These are phyloP conservation scores for Vanessa tameamea DNA, from an alignment of 1,140 invertebrate species.

Conservation along the genomic window DNA sequence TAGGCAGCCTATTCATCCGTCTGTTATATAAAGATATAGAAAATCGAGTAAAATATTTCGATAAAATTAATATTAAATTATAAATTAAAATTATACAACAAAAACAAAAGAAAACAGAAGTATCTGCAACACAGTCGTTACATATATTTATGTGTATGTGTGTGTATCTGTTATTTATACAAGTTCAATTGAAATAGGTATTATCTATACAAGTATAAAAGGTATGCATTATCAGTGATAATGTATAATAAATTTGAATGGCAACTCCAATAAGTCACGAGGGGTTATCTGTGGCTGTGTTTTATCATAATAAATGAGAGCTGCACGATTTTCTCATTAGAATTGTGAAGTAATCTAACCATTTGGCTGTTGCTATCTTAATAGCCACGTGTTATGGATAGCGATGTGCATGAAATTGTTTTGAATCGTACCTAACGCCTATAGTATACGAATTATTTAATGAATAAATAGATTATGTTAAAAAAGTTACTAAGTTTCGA, in stretches of 20 bases:
- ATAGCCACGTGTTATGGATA: constrained; percentile 25
- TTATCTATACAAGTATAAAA: not conserved
- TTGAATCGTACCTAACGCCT: not conserved
- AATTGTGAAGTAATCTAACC: constrained; percentile 1
- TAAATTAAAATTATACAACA: no score
- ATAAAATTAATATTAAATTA: no score
- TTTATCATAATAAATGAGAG: constrained; percentile 17
- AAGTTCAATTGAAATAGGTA: not conserved
- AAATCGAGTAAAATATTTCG: no score
- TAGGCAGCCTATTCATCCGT: no score
- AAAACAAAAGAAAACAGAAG: no score
- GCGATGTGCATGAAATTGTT: not conserved
- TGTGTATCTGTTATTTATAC: no score
- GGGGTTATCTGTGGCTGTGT: constrained; percentile 21
- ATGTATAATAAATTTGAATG: constrained; percentile 13
- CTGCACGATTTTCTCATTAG: constrained; percentile 26
- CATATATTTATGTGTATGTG: no score
- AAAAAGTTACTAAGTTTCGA: no score
- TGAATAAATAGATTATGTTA: not conserved
- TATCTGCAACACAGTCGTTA: no score
- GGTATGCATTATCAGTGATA: constrained; percentile 2
- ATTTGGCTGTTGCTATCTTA: constrained; percentile 28
- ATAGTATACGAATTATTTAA: not conserved
- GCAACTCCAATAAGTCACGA: constrained; percentile 20
- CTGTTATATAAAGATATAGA: no score